Conservation (phyloP, 2,113 vertebrate genomes). For the Cavia aperea region DNA sequence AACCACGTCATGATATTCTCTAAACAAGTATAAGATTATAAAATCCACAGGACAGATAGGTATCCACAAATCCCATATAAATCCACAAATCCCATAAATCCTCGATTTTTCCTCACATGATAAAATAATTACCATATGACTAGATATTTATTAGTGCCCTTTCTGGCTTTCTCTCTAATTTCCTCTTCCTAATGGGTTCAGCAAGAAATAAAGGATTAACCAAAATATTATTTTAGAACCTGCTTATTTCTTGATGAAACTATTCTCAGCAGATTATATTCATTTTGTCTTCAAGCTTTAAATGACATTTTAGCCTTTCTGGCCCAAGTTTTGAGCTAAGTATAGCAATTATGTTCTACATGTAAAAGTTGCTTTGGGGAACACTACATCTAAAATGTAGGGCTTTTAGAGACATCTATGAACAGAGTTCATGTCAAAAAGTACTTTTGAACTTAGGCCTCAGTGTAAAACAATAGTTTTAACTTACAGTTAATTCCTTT, state of each 20-base stretch:
- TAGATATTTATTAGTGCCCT: background rate
- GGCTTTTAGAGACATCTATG: constrained; percentile 27
- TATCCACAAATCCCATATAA: background rate
- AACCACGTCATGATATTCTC: background rate
- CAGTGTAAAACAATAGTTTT: background rate
- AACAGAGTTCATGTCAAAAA: background rate
- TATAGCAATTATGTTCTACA: constrained; percentile 43
- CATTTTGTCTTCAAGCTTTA: constrained; percentile 52
- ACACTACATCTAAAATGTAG: constrained; percentile 14
- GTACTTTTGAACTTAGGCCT: background rate
- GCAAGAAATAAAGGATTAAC: constrained; percentile 42
- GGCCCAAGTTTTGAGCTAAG: constrained; percentile 42
- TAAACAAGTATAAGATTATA: background rate
- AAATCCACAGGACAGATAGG: background rate
- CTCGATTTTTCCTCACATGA: background rate
- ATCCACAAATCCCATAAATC: background rate
- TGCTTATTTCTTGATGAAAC: constrained; percentile 53
- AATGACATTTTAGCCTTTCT: constrained; percentile 52
- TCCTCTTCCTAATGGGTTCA: constrained; percentile 35
- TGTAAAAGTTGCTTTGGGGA: constrained; percentile 35
- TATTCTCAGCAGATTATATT: constrained; percentile 54
- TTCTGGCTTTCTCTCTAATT: constrained; percentile 9
- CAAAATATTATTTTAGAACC: constrained; percentile 36
- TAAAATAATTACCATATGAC: background rate
- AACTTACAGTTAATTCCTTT: background rate